Conservation (phyloP, 2,113 vertebrate genomes). For the Coregonus clupeaformis region DNA sequence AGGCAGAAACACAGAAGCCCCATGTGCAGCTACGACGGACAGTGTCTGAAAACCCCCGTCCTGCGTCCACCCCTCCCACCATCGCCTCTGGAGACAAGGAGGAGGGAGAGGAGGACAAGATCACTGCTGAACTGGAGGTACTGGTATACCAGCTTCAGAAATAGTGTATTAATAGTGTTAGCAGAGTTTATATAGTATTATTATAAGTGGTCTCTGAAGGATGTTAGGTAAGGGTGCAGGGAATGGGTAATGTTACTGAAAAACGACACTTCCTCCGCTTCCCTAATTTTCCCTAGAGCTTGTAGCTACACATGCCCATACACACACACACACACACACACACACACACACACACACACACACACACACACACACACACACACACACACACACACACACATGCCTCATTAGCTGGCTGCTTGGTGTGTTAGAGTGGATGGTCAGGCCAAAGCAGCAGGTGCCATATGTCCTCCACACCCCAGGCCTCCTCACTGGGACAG, state of each 20-base stretch:
- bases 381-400: constrained; percentile 12
- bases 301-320: too few species aligned
- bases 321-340: not conserved
- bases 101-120: constrained; percentile 83
- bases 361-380: constrained; percentile 10
- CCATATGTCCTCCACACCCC: constrained; percentile 59
- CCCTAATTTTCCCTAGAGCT: not conserved
- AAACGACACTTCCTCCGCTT: not conserved
- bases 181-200: not conserved
- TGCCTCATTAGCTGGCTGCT: constrained; percentile 40
- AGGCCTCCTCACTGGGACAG: constrained; percentile 31
- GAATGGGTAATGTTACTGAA: not conserved
- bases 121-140: constrained; percentile 90
- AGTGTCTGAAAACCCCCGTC: constrained; percentile 89
- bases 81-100: constrained; percentile 85
- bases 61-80: constrained; percentile 89
- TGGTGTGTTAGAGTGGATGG: constrained; percentile 32
- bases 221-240: not conserved
- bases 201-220: not conserved
- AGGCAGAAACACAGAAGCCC: constrained; percentile 87
- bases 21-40: constrained; percentile 89
- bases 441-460: constrained; percentile 59
- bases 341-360: not conserved
- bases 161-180: not conserved
- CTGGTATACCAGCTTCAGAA: constrained; percentile 10